phyloP scores from a whole-genome alignment of 1,140 invertebrate species.

The Drosophila repleta region DNA sequence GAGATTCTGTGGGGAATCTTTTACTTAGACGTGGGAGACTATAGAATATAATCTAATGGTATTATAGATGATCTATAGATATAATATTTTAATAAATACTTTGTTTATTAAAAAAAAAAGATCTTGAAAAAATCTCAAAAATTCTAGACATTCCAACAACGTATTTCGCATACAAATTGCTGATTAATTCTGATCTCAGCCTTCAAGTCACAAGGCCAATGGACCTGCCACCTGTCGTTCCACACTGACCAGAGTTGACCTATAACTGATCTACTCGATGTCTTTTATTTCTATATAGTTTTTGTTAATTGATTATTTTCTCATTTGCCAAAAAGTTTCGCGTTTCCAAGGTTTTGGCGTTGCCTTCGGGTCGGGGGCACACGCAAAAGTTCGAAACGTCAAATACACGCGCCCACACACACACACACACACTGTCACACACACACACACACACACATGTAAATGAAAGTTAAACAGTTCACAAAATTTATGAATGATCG shows the following conservation, averaged over 20 bases:
- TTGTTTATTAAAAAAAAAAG: not conserved
- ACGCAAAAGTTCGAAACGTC: conserved; percentile 63
- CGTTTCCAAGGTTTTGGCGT: conserved; percentile 48
- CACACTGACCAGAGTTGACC: conserved; percentile 69
- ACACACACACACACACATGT: conserved; percentile 1
- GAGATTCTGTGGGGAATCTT: not conserved
- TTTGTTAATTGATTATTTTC: conserved; percentile 29
- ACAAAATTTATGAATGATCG: conserved; percentile 79
- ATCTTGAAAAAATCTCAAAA: not conserved
- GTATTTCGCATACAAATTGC: conserved; percentile 26
- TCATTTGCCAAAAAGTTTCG: conserved; percentile 31
- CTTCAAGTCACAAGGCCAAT: conserved; percentile 65
- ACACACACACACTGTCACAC: conserved; percentile 17
- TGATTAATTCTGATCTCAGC: conserved; percentile 17
- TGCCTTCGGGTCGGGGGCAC: conserved; percentile 48
- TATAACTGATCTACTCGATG: conserved; percentile 56
- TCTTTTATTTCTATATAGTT: not conserved
- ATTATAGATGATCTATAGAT: too few relatives aligned
- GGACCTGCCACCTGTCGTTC: conserved; percentile 36
- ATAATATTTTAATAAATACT: not conserved
- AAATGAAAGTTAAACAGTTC: conserved; percentile 55
- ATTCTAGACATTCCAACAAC: conserved; percentile 14
- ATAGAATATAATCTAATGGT: too few relatives aligned
- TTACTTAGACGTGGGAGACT: not conserved
- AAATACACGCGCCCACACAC: conserved; percentile 35